These are phyloP conservation scores for Maniola hyperantus DNA, from an alignment of 2,888 invertebrate species.

Conservation along the genomic window DNA sequence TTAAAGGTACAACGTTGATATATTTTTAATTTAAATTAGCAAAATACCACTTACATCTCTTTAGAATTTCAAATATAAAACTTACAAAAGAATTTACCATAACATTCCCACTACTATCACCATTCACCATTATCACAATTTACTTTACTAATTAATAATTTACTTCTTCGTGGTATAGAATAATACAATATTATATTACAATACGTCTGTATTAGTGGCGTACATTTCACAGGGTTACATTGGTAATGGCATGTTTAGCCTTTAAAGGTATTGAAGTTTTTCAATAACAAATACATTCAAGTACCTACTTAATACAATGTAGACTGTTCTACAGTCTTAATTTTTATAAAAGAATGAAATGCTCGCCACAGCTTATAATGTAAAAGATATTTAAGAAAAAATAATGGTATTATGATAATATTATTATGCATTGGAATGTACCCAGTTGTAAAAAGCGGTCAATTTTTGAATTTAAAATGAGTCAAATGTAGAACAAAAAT, in stretches of 20 bases:
- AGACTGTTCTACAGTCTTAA: background rate
- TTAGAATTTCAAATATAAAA: constrained; percentile 48
- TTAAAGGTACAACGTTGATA: constrained; percentile 32
- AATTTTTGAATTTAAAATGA: background rate
- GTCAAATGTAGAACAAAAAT: background rate
- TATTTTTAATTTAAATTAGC: constrained; percentile 42
- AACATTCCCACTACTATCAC: constrained; percentile 60
- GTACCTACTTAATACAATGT: background rate
- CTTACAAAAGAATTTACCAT: constrained; percentile 47
- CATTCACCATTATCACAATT: constrained; percentile 63
- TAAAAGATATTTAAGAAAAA: background rate
- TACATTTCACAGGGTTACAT: background rate
- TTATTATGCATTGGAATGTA: constrained; percentile 1
- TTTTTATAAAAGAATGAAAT: background rate
- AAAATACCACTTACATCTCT: constrained; percentile 45
- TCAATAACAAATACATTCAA: no score
- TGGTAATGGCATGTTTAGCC: no score
- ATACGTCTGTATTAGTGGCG: background rate
- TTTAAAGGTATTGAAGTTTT: no score
- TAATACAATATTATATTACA: background rate
- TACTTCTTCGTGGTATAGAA: constrained; percentile 24
- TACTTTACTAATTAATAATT: constrained; percentile 28
- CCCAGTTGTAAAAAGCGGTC: background rate
- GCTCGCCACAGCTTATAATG: background rate
- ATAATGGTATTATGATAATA: background rate